phyloP scores from a whole-genome alignment of 2,113 vertebrate species.

The Phoxinus phoxinus region DNA sequence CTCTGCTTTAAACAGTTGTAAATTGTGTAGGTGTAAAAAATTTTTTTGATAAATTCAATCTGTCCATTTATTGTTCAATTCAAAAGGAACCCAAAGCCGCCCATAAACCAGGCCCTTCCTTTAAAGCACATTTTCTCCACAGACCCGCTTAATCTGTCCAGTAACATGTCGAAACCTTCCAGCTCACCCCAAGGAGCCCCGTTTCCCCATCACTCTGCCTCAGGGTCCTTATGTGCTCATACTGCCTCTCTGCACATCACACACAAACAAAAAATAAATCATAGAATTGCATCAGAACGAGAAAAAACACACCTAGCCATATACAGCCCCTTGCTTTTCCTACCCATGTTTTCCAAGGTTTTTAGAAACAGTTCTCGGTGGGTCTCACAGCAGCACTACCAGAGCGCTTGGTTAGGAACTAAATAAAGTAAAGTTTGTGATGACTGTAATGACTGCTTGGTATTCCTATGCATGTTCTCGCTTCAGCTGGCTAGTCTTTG shows the following conservation, averaged over 20 bases:
- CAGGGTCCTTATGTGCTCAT: constrained; percentile 36
- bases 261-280: constrained; percentile 4
- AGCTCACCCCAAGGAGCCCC: constrained; percentile 14
- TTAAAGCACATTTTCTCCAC: not conserved
- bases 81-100: not conserved
- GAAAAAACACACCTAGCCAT: constrained; percentile 25
- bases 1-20: not conserved
- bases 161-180: constrained; percentile 21
- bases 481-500: constrained; percentile 55
- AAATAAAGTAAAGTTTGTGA: constrained; percentile 43
- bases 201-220: constrained; percentile 7
- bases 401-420: constrained; percentile 32
- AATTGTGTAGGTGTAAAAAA: not conserved
- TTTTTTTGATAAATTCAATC: not conserved
- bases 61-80: not conserved
- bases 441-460: constrained; percentile 49
- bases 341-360: not conserved
- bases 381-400: not conserved
- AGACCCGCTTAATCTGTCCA: constrained; percentile 13
- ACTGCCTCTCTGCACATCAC: constrained; percentile 2
- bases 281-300: constrained; percentile 17
- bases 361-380: constrained; percentile 23
- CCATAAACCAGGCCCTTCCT: not conserved
- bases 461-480: constrained; percentile 56
- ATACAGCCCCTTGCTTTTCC: constrained; percentile 13